Percentiles rank a stretch among this genome's conserved stretches.
Evolutionary conservation across 2,113 vertebrate species (phyloP).

Genomic region (Pteropus alecto): DNA sequence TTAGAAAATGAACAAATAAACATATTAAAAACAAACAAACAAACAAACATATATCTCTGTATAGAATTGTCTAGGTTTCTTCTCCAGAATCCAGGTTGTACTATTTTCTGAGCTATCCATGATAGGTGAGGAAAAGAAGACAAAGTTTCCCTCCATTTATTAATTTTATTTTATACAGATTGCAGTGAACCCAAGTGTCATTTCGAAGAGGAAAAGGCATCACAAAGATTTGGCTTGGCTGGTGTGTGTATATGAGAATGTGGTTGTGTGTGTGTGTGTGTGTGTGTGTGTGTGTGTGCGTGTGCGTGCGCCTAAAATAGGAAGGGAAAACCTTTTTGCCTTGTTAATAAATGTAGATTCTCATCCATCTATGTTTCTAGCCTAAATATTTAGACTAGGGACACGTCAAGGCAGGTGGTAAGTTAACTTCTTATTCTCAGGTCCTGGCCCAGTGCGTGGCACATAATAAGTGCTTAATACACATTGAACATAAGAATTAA

Average conservation of each 20-base stretch:
- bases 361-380: neutral
- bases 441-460: neutral
- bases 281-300: neutral
- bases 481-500: neutral
- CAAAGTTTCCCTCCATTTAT: neutral
- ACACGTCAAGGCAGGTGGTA: neutral
- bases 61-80: neutral
- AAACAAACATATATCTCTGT: neutral
- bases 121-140: neutral
- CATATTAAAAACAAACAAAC: neutral
- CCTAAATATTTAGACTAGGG: neutral
- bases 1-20: neutral
- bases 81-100: neutral
- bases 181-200: neutral
- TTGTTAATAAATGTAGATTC: neutral
- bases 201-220: neutral
- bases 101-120: neutral
- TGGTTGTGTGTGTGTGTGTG: neutral
- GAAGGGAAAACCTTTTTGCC: neutral
- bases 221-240: neutral
- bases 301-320: neutral
- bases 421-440: neutral
- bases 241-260: neutral
- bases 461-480: neutral
- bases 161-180: neutral